A percentile compares a stretch with the other conserved stretches of the same genome.
These are phyloP conservation scores for Chymomyza caudatula DNA, from an alignment of 2,888 invertebrate genomes.

Conservation along the genomic window DNA sequence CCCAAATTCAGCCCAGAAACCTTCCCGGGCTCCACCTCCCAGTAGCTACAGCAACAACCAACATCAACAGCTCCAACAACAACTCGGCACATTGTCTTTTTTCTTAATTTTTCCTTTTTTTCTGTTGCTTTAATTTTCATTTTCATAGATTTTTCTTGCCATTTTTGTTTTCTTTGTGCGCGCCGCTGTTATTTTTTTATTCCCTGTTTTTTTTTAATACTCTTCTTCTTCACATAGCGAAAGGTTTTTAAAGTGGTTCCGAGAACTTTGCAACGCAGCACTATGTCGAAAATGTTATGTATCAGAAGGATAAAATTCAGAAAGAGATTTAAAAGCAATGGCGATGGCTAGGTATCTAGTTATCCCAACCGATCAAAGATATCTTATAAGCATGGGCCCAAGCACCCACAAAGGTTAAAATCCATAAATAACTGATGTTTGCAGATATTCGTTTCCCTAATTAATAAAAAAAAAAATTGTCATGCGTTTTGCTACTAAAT, in stretches of 20 bases:
- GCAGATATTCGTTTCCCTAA: too few species aligned
- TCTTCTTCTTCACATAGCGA: slow-evolving; percentile 44
- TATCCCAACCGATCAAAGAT: too few species aligned
- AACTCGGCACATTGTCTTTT: slow-evolving; percentile 36
- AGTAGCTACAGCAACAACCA: slow-evolving; percentile 1
- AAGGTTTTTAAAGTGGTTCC: not conserved
- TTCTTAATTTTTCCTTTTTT: slow-evolving; percentile 22
- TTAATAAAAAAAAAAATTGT: too few species aligned
- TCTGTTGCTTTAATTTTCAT: slow-evolving; percentile 61
- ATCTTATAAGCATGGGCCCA: too few species aligned
- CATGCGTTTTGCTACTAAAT: too few species aligned
- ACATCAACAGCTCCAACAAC: not conserved
- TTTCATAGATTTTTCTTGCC: slow-evolving; percentile 66
- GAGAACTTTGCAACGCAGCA: not conserved
- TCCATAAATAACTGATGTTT: too few species aligned
- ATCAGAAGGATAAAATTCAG: too few species aligned
- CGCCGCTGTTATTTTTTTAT: not conserved
- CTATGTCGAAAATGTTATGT: too few species aligned
- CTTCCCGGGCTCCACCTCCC: not conserved
- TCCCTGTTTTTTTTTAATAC: slow-evolving; percentile 48
- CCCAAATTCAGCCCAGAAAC: not conserved
- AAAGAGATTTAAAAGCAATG: too few species aligned
- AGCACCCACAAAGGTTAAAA: too few species aligned
- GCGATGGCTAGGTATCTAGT: too few species aligned
- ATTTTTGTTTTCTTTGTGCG: slow-evolving; percentile 6